phyloP scores from a whole-genome alignment of 2,888 invertebrate species.

The Fragum fragum region DNA sequence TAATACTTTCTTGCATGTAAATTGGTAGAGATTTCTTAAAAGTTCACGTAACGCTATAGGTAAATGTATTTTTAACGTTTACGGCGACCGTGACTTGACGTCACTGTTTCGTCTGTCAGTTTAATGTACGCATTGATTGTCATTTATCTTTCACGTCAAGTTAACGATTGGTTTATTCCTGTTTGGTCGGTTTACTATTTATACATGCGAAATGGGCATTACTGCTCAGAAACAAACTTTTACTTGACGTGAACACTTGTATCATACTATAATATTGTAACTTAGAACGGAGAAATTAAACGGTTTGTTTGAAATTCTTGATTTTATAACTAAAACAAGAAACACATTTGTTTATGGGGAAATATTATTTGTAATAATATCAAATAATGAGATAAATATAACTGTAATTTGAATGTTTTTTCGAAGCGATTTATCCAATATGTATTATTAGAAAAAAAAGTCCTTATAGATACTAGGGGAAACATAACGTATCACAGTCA shows the following conservation, averaged over 20 bases:
- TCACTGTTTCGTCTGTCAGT: constrained; percentile 27
- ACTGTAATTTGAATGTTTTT: too few species aligned
- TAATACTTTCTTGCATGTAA: too few species aligned
- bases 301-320: not conserved
- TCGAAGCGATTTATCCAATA: too few species aligned
- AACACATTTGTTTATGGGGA: too few species aligned
- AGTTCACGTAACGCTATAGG: not conserved
- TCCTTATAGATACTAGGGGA: too few species aligned
- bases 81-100: constrained; percentile 17
- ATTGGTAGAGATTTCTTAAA: not conserved
- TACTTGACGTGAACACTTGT: not conserved
- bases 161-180: not conserved
- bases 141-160: constrained; percentile 17
- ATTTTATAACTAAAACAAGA: too few species aligned
- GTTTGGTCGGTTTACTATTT: not conserved
- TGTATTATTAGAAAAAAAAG: too few species aligned
- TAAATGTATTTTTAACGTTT: constrained; percentile 7
- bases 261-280: not conserved
- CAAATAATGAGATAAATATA: too few species aligned
- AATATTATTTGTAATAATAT: too few species aligned
- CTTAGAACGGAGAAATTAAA: not conserved
- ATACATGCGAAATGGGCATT: not conserved
- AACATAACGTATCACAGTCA: too few species aligned
- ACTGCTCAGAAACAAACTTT: not conserved
- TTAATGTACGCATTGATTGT: constrained; percentile 26